Base-by-base conservation (phyloP, 2,888 invertebrate genomes). In the Plagodis dolabraria region DNA sequence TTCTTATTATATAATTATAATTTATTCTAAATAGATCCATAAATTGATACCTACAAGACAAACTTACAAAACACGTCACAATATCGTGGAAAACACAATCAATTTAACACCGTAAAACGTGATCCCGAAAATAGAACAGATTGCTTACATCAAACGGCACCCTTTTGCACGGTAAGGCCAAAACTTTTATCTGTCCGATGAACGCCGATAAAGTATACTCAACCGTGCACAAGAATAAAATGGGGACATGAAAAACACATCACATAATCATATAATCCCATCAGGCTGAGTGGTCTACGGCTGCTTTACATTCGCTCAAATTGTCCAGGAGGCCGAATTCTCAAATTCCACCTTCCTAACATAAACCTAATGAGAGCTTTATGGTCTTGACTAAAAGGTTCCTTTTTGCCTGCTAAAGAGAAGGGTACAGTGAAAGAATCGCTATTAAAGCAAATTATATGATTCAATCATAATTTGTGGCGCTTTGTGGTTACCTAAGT, bases 171-270 rank as follows among this genome's bases (percentile, higher is more conserved):
- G 68, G 68, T 63, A 60, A 61, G 61, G 58, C 47, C 58, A 57
- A 65, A 68, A 65, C 58, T 59, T 60, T 71, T 67, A 62, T 62
- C 65, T 54, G 60, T 60, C 57, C 60, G 53, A 56, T 61, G 60
- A 61, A 61, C 47, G 46, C 63, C 74, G 70, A 75, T 80, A 80
- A 80, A 82, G 70, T 67, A 75, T 71, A 72, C 72, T n/a, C 65
- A 71, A 75, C 76, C 77, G 75, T 79, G 79, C 74, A 76, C 75
- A 74, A 72, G 71, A 84, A 85, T 82, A 78, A 79, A 84, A 79
- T 76, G 75, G 74, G 75, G 76, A 83, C 86, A 84, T 85, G 82
- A 86, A 86, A 85, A 83, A 83, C 80, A 77, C 82, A 84, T 83
- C 80, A 81, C 82, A 80, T 86, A 80, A 85, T 83, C 79, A 77